Conservation (phyloP, 2,797 vertebrate genomes). For the Diceros bicornis region DNA sequence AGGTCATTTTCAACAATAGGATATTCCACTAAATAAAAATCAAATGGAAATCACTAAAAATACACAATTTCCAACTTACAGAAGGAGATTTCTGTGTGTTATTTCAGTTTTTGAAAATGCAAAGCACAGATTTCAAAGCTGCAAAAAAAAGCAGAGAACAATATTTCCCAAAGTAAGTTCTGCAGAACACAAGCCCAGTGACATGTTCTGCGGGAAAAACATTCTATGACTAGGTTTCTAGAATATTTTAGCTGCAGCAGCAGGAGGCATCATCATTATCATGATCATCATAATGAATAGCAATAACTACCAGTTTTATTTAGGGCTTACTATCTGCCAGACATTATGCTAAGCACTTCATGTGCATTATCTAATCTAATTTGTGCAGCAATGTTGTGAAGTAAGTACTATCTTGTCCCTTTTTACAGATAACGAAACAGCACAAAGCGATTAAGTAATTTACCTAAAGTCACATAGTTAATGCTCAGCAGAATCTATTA, state of each 20-base stretch:
- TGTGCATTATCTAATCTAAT: not conserved
- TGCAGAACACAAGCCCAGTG: not conserved
- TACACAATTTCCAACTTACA: not conserved
- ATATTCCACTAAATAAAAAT: not conserved
- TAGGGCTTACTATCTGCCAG: not conserved
- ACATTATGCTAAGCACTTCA: not conserved
- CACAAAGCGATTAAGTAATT: not conserved
- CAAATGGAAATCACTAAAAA: not conserved
- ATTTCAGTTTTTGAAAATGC: not conserved
- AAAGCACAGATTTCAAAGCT: not conserved
- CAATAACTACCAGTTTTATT: not conserved
- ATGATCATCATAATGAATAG: not conserved
- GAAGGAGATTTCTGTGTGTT: not conserved
- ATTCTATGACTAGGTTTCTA: not conserved
- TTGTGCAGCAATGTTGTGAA: not conserved
- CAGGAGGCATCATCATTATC: not conserved
- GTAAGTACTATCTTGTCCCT: not conserved
- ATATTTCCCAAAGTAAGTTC: not conserved
- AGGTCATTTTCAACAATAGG: not conserved
- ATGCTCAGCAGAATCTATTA: not conserved
- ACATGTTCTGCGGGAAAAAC: not conserved
- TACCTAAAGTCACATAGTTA: not conserved
- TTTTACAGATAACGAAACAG: conserved; percentile 17
- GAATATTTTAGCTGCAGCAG: not conserved
- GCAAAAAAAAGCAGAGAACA: not conserved